Base-by-base conservation (phyloP, 1,140 invertebrate species). In the Lordiphosa stackelbergi region DNA sequence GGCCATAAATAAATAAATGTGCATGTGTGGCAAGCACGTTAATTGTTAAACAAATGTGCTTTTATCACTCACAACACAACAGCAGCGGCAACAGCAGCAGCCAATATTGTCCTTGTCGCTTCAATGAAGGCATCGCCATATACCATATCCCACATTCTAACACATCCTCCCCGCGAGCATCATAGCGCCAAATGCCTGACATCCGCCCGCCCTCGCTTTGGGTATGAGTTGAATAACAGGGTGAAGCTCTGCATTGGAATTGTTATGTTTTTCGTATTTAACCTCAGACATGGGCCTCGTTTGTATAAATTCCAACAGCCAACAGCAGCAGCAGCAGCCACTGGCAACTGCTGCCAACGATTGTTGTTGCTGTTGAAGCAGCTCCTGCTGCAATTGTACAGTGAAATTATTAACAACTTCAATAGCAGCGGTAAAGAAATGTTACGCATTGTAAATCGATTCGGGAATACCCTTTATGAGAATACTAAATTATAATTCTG, bases 211-310 rank as follows among this genome's bases (percentile, higher is more conserved):
- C 28, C 2, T 31, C 28, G 28, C 28, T 31, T 31, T 59, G 65
- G 24, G 24, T 35, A 22, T 35, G 45, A 13, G 34, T 52, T 45
- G 31, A 36, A 9, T 7, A 12, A 22, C 22, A 12, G 13, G 11
- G 11, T 45, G 45, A 13, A 24, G n/a, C 31, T 60, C 37, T 58
- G 48, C 55, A 60, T 56, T 55, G 47, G 66, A 63, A 73, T 73
- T 70, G 74, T 74, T 83, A 81, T 79, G 75, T 83, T 79, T 79
- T 79, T 79, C 71, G 71, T 79, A 81, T 75, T 81, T 79, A 79
- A 79, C 75, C 75, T 79, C 75, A 79, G 71, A 79, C 75, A 79
- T 79, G 75, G 75, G 75, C 75, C 74, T 81, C 62, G 75, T 71
- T 78, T 81, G 70, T 75, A 69, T 83, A 83, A 72, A 81, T 83